Conservation (phyloP, 2,797 vertebrate genomes). For the Siniperca undulata region DNA sequence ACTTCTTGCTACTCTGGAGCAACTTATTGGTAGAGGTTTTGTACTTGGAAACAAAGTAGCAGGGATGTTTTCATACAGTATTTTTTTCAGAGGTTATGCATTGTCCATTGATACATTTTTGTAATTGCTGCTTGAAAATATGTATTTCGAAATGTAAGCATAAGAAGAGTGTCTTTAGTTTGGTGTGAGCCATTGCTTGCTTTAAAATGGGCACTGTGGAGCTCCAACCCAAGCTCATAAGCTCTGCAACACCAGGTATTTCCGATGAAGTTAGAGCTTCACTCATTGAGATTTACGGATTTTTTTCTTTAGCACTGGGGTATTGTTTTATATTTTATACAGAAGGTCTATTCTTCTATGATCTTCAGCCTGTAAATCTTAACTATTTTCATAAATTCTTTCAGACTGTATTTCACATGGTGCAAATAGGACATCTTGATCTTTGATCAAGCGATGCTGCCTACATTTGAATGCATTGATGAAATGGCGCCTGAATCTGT, state of each 20-base stretch:
- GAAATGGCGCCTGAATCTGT: conserved; percentile 63
- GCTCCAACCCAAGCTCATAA: conserved; percentile 65
- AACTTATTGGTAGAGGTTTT: conserved; percentile 99
- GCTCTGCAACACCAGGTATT: conserved; percentile 74
- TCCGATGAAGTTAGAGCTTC: conserved; percentile 75
- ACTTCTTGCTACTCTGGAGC: conserved; percentile 99
- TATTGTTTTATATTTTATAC: conserved; percentile 81
- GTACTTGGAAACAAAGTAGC: conserved; percentile 99
- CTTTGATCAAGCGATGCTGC: conserved; percentile 43
- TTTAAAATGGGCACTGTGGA: conserved; percentile 71
- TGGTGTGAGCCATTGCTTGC: conserved; percentile 81
- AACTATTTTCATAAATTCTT: conserved; percentile 81
- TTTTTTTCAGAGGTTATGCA: conserved; percentile 99
- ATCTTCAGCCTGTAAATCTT: conserved; percentile 79
- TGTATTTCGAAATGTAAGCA: conserved; percentile 97
- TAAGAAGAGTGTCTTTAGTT: conserved; percentile 88
- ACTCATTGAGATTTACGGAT: conserved; percentile 73
- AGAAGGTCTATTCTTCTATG: conserved; percentile 79
- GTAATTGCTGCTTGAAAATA: conserved; percentile 99
- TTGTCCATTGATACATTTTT: conserved; percentile 99
- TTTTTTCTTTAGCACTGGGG: conserved; percentile 75
- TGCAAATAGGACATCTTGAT: conserved; percentile 63
- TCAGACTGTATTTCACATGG: conserved; percentile 76
- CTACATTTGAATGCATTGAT: conserved; percentile 62
- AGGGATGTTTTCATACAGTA: conserved; percentile 99